These are phyloP conservation scores for Gymnothorax javanicus DNA, from an alignment of 2,797 vertebrate genomes.

Conservation along the genomic window DNA sequence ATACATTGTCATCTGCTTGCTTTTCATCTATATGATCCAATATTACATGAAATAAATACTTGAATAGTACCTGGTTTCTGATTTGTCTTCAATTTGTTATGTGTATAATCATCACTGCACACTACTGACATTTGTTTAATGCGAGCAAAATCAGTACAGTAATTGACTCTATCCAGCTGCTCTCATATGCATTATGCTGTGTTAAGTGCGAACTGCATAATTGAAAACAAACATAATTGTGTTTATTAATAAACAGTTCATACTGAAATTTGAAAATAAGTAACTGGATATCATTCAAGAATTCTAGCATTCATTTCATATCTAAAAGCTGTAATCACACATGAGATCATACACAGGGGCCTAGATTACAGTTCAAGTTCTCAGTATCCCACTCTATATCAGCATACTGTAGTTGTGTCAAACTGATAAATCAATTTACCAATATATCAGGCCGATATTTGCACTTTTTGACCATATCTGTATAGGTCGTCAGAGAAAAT, in stretches of 20 bases:
- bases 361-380: neutral
- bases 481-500: too few relatives aligned
- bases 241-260: neutral
- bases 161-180: neutral
- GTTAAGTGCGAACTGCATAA: neutral
- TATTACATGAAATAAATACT: too few relatives aligned
- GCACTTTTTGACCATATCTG: too few relatives aligned
- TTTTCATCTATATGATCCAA: too few relatives aligned
- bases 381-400: neutral
- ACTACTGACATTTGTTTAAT: neutral
- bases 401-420: neutral
- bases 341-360: neutral
- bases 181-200: neutral
- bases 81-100: too few relatives aligned
- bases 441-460: too few relatives aligned
- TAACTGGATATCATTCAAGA: neutral
- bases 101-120: too few relatives aligned
- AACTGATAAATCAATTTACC: neutral
- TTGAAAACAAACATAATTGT: neutral
- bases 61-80: too few relatives aligned
- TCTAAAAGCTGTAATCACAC: neutral
- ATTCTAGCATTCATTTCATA: neutral
- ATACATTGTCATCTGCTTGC: too few relatives aligned
- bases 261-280: neutral
- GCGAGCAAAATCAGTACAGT: neutral